Conservation (phyloP, 2,888 invertebrate species). For the Athalia circularis region DNA sequence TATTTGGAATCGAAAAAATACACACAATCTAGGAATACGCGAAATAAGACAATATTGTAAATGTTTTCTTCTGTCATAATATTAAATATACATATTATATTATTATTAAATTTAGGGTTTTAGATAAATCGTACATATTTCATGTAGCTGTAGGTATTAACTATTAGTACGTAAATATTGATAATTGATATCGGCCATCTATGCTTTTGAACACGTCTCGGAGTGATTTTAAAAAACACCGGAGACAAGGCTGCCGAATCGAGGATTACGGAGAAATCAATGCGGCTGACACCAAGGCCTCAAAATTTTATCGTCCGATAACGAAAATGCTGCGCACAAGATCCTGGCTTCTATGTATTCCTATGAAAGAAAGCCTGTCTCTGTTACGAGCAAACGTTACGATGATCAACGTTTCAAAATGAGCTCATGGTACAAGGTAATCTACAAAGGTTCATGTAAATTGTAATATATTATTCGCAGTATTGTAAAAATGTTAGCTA, state of each 20-base stretch:
- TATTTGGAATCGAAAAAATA: not conserved
- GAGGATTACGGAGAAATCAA: conserved; percentile 31
- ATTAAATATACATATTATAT: conserved; percentile 44
- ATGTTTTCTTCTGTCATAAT: conserved; percentile 46
- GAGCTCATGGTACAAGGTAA: not conserved
- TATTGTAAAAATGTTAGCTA: conserved; percentile 63
- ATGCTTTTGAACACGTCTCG: conserved; percentile 5
- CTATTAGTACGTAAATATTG: not conserved
- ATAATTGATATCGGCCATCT: conserved; percentile 5
- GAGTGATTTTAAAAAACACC: not conserved
- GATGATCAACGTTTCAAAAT: not conserved
- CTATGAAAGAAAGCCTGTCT: conserved; percentile 49
- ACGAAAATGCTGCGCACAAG: conserved; percentile 31
- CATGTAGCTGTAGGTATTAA: conserved; percentile 21
- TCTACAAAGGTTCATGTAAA: conserved; percentile 60
- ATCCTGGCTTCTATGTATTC: conserved; percentile 49
- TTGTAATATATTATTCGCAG: conserved; percentile 71
- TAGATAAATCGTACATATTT: conserved; percentile 42
- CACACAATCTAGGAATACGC: conserved; percentile 7
- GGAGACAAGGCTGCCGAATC: not conserved
- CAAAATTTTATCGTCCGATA: conserved; percentile 48
- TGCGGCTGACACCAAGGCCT: conserved; percentile 52
- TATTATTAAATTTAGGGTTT: conserved; percentile 41
- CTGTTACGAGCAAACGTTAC: conserved; percentile 32
- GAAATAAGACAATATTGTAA: conserved; percentile 44